Conservation (phyloP, 2,113 vertebrate species). For the mouse (Mus musculus) region DNA sequence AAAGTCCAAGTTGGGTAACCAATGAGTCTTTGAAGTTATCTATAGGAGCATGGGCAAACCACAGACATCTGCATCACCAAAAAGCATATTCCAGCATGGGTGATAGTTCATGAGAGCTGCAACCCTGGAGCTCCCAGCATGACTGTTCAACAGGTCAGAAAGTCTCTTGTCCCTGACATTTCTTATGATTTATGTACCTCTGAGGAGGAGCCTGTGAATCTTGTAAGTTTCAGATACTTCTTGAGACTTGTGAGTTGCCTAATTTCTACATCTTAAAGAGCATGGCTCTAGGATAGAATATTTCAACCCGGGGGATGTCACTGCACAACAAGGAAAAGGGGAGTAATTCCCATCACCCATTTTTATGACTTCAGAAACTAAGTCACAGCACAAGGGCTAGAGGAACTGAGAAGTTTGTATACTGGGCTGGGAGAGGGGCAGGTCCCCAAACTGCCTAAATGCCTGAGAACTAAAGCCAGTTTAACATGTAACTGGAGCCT, state of each 20-base stretch:
- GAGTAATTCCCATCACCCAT: not conserved
- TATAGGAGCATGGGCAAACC: not conserved
- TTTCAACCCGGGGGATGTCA: not conserved
- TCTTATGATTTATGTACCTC: not conserved
- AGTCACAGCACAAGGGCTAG: not conserved
- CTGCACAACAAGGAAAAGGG: not conserved
- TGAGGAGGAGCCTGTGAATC: not conserved
- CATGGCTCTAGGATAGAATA: not conserved
- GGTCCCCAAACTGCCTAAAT: not conserved
- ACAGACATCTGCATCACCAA: not conserved
- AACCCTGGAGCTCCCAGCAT: not conserved
- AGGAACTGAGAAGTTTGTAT: not conserved
- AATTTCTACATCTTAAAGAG: not conserved
- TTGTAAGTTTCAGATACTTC: not conserved
- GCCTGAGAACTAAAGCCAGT: not conserved
- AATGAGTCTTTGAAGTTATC: not conserved
- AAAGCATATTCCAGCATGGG: not conserved
- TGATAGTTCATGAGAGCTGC: not conserved
- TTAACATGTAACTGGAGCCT: not conserved
- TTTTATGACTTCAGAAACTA: constrained; percentile 3
- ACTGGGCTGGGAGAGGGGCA: not conserved
- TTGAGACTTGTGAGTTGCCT: not conserved
- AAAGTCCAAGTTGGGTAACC: not conserved
- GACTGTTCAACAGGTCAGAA: not conserved
- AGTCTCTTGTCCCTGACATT: not conserved